These are phyloP conservation scores for Lycophotia porphyrea DNA, from an alignment of 2,888 invertebrate genomes.

Conservation along the genomic window DNA sequence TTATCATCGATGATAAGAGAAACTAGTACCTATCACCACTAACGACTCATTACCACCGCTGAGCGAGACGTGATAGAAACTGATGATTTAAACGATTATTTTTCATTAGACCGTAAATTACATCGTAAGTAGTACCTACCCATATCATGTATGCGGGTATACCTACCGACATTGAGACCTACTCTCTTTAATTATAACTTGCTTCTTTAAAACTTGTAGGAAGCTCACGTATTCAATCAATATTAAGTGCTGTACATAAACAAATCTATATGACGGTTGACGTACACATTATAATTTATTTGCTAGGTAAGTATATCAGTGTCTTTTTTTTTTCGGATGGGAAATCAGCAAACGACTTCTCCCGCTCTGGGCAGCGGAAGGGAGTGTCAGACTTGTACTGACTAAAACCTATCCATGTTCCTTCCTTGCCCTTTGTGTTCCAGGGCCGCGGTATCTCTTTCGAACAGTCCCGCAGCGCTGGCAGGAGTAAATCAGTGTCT, in stretches of 20 bases:
- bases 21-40: conserved; percentile 80
- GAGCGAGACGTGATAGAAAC: conserved; percentile 68
- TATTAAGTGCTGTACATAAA: neutral
- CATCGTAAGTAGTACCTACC: conserved; percentile 35
- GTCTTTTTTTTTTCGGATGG: no score
- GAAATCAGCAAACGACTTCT: no score
- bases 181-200: conserved; percentile 28
- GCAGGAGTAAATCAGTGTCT: no score
- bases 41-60: conserved; percentile 78
- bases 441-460: no score
- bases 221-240: conserved; percentile 8
- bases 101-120: conserved; percentile 54
- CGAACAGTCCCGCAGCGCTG: no score
- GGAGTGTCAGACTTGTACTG: no score
- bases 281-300: conserved; percentile 1
- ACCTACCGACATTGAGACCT: conserved; percentile 3
- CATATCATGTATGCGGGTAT: neutral
- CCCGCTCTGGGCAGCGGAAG: no score
- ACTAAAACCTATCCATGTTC: no score
- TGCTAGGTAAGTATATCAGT: neutral
- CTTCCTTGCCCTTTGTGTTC: no score
- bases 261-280: neutral
- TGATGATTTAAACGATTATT: conserved; percentile 56
- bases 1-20: conserved; percentile 89
- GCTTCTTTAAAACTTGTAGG: conserved; percentile 6